Evolutionary conservation across 1,140 invertebrate species (phyloP), one percentile per base, ranked within the genome.

Genomic region (Neodiprion pinetum): DNA sequence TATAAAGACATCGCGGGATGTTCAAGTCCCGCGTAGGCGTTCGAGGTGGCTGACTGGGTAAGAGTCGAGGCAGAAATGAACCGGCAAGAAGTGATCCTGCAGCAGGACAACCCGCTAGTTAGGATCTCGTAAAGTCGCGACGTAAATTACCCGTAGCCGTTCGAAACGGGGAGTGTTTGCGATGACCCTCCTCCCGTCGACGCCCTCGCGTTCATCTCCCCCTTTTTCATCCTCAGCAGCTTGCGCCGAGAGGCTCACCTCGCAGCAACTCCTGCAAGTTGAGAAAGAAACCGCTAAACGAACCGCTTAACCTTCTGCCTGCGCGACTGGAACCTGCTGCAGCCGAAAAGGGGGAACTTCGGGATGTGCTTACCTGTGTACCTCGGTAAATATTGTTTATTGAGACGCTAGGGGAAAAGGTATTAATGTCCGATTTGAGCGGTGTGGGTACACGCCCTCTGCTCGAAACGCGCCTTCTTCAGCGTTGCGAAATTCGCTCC

Each of bases 121-220:
- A 86, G 81, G 82, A 84, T 81, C 82, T 79, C 85, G 78, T 86
- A 86, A 85, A 86, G 76, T 77, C 78, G 79, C 79, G 81, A 81
- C 81, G 81, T 86, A 87, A 86, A 86, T 87, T 85, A 86, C 72
- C 40, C 48, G 23, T 14, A 47, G 23, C n/a, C 71, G 68, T 17
- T 72, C 71, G 61, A 67, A 70, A 40, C 70, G 40, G 70, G 70
- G 70, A 71, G 70, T 71, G 70, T 71, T 71, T 71, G 70, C 70
- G 70, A 47, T 71, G 70, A 48, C 14, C 70, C 70, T 40, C 70
- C 70, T 71, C 70, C 70, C 70, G 40, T 71, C 70, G 48, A 71
- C 70, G 70, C 70, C 70, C 70, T 71, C 21, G 53, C 53, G 14
- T 21, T 40, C 11, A 48, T 9, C 48, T 48, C 21, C 48, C 47